Percentiles rank a stretch among this genome's conserved stretches.
Conservation (phyloP, 2,797 vertebrate species). For the Sebastes baramenuke region DNA sequence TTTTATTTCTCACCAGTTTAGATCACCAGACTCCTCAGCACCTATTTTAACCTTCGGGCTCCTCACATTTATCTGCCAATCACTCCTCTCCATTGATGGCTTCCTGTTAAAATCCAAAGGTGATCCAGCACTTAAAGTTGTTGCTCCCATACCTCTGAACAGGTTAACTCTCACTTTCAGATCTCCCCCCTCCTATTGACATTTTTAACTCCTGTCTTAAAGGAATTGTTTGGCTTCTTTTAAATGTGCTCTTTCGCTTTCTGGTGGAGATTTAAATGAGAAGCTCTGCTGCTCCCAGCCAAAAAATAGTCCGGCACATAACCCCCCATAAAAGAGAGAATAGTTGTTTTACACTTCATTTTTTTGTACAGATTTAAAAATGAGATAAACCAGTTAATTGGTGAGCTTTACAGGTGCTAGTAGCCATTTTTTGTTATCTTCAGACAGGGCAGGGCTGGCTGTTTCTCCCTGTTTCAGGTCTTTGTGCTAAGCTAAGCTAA, state of each 20-base stretch:
- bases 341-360: neutral
- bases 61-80: conserved; percentile 15
- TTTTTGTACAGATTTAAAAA: neutral
- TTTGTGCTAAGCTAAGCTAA: neutral
- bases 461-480: neutral
- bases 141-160: neutral
- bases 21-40: neutral
- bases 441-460: neutral
- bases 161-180: neutral
- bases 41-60: conserved; percentile 8
- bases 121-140: conserved; percentile 11
- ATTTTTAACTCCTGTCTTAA: neutral
- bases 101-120: conserved; percentile 24
- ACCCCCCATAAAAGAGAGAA: neutral
- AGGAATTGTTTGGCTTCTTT: neutral
- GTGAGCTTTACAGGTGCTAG: neutral
- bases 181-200: neutral
- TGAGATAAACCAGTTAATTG: neutral
- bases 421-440: neutral
- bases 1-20: conserved; percentile 8
- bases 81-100: neutral
- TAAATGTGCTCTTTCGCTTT: neutral
- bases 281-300: neutral
- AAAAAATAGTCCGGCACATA: neutral
- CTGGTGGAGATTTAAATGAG: neutral